phyloP scores from a whole-genome alignment of 2,888 invertebrate genomes.

The Aleiodes leptofemur region DNA sequence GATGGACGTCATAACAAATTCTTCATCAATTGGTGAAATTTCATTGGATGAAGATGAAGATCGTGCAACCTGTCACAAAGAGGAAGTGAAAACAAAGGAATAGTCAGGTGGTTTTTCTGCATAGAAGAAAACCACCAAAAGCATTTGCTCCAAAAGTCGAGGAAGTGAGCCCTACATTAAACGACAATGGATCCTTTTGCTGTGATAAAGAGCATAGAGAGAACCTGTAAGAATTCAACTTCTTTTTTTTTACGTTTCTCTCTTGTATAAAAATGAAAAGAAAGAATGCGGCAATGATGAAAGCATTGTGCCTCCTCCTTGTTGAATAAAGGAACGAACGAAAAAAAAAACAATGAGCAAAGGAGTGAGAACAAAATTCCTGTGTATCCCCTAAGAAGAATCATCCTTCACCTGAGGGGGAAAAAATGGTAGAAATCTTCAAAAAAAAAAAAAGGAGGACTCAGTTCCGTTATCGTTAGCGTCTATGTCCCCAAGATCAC shows the following conservation, averaged over 20 bases:
- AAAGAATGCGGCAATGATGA: constrained; percentile 75
- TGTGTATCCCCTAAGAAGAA: constrained; percentile 48
- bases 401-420: constrained; percentile 39
- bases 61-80: constrained; percentile 5
- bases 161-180: constrained; percentile 65
- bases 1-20: no score
- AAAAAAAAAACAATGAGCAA: constrained; percentile 3
- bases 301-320: constrained; percentile 73
- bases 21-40: no score
- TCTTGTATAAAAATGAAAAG: constrained; percentile 41
- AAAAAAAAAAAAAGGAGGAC: constrained; percentile 30
- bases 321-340: constrained; percentile 39
- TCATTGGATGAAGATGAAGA: neutral
- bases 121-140: constrained; percentile 66
- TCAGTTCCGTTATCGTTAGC: constrained; percentile 56
- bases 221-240: constrained; percentile 39
- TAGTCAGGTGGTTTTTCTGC: constrained; percentile 40
- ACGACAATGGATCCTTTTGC: constrained; percentile 73
- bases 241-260: neutral
- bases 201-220: constrained; percentile 65
- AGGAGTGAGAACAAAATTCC: constrained; percentile 17
- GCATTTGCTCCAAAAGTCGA: constrained; percentile 59
- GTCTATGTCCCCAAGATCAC: constrained; percentile 56
- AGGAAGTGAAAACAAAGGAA: neutral
- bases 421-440: neutral